phyloP scores from a whole-genome alignment of 2,797 vertebrate genomes.

The Lutjanus campechanus region DNA sequence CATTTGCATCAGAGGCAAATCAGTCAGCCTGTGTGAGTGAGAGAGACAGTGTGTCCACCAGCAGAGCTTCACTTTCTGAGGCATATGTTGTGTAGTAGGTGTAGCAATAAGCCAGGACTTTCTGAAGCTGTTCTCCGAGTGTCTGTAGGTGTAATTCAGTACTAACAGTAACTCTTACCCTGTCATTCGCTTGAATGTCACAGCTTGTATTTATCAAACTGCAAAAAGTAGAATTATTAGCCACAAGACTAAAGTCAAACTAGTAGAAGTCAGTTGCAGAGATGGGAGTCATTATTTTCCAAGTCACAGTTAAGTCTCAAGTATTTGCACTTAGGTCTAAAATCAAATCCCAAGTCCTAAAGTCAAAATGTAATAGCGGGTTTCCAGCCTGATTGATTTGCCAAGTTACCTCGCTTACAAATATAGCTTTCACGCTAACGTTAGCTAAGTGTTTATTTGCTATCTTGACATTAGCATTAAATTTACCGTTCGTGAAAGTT shows the following conservation, averaged over 20 bases:
- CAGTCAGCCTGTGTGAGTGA: slow-evolving; percentile 36
- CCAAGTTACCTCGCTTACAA: too few species aligned
- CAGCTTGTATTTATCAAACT: not conserved
- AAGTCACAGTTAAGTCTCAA: too few species aligned
- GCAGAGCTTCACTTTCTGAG: slow-evolving; percentile 6
- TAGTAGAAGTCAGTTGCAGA: not conserved
- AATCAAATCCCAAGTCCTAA: too few species aligned
- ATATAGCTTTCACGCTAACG: too few species aligned
- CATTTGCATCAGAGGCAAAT: slow-evolving; percentile 88
- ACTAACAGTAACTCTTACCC: too few species aligned
- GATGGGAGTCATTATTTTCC: too few species aligned
- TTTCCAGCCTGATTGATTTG: too few species aligned
- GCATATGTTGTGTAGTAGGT: not conserved
- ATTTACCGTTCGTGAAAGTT: too few species aligned
- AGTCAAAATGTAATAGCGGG: too few species aligned
- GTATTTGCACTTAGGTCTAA: too few species aligned
- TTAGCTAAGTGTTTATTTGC: too few species aligned
- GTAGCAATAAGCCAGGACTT: not conserved
- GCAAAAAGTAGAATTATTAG: not conserved
- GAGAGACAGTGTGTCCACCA: slow-evolving; percentile 12
- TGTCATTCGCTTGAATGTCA: not conserved
- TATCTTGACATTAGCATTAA: too few species aligned
- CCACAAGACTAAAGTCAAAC: not conserved
- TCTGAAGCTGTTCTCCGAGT: not conserved
- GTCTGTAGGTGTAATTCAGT: not conserved